A percentile compares a stretch with the other conserved stretches of the same genome.
phyloP scores from a whole-genome alignment of 2,797 vertebrate genomes.

The Semotilus atromaculatus region DNA sequence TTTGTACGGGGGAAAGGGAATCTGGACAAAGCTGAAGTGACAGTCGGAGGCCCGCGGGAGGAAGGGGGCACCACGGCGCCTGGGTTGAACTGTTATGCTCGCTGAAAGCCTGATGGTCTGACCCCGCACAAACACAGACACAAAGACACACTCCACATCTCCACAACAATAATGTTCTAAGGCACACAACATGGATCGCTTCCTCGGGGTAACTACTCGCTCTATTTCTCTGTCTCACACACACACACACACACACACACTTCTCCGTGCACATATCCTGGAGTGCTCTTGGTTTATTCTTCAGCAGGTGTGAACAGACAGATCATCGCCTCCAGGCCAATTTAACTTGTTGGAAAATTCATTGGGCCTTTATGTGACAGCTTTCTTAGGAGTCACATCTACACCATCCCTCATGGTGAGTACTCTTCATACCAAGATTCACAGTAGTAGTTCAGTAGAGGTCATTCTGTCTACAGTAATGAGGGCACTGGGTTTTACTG shows the following conservation, averaged over 20 bases:
- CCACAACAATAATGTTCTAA: slow-evolving; percentile 5
- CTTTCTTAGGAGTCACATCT: slow-evolving; percentile 23
- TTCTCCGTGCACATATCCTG: not conserved
- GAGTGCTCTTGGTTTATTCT: slow-evolving; percentile 10
- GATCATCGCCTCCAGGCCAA: slow-evolving; percentile 32
- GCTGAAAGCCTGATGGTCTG: slow-evolving; percentile 34
- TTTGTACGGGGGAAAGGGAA: slow-evolving; percentile 31
- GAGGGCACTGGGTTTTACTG: not conserved
- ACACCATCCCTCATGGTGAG: not conserved
- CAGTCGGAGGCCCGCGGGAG: slow-evolving; percentile 45
- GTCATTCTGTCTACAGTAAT: slow-evolving; percentile 11
- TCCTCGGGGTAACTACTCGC: slow-evolving; percentile 3
- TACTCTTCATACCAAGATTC: not conserved
- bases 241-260: slow-evolving; percentile 26
- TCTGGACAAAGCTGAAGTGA: slow-evolving; percentile 56
- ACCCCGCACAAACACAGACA: slow-evolving; percentile 31
- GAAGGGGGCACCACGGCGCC: slow-evolving; percentile 21
- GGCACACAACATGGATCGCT: slow-evolving; percentile 20
- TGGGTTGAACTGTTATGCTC: slow-evolving; percentile 47
- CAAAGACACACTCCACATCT: slow-evolving; percentile 21
- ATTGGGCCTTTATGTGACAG: not conserved
- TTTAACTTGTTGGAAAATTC: slow-evolving; percentile 30
- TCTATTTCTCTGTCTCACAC: slow-evolving; percentile 18
- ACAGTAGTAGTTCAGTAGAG: not conserved
- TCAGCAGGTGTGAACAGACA: slow-evolving; percentile 45